Conservation (phyloP, 2,113 vertebrate genomes). For the Cepphus grylle region DNA sequence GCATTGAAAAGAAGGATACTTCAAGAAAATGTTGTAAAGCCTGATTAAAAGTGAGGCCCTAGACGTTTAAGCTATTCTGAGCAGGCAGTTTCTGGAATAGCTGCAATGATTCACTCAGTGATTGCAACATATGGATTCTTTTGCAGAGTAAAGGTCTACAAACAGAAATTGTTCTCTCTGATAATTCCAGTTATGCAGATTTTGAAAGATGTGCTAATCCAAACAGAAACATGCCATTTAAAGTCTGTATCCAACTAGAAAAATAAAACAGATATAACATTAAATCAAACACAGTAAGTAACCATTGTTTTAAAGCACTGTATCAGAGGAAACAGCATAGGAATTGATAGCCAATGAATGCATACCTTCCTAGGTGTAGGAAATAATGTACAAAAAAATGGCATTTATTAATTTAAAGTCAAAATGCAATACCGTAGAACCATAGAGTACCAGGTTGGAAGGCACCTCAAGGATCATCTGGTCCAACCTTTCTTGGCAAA, state of each 20-base stretch:
- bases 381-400: not conserved
- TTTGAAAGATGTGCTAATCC: not conserved
- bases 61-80: not conserved
- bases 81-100: not conserved
- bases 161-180: not conserved
- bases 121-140: not conserved
- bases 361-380: not conserved
- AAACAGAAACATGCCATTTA: not conserved
- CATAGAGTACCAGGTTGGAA: not conserved
- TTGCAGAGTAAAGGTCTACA: not conserved
- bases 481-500: not conserved
- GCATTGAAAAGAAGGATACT: not conserved
- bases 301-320: not conserved
- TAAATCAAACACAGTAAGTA: not conserved
- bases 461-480: not conserved
- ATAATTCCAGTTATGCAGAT: not conserved
- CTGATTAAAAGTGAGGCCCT: not conserved
- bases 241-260: not conserved
- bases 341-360: not conserved
- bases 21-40: not conserved
- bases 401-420: not conserved
- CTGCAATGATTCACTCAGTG: not conserved
- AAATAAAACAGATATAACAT: not conserved
- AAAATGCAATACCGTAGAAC: not conserved
- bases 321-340: not conserved